Conservation (phyloP, 2,888 invertebrate species). For the Ophion ventricosus region DNA sequence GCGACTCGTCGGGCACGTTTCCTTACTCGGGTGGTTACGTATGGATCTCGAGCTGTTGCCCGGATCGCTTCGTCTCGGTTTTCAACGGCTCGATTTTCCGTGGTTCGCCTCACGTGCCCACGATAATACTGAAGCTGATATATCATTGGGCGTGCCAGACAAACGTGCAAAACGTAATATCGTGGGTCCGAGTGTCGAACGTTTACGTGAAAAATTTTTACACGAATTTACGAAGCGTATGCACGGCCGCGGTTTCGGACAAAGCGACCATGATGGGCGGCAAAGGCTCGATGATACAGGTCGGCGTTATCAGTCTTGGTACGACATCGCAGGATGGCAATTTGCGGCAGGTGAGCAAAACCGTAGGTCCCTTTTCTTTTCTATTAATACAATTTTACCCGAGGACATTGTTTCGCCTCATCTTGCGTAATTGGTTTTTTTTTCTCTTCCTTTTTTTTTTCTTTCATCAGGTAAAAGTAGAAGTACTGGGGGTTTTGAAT, state of each 20-base stretch:
- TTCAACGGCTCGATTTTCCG: slow-evolving; percentile 95
- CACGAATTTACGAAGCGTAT: slow-evolving; percentile 90
- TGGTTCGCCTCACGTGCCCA: slow-evolving; percentile 93
- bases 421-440: background rate
- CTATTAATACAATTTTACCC: background rate
- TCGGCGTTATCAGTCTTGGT: slow-evolving; percentile 94
- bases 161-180: slow-evolving; percentile 93
- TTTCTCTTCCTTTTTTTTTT: slow-evolving; percentile 24
- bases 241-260: slow-evolving; percentile 92
- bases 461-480: slow-evolving; percentile 89
- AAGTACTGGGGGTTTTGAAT: slow-evolving; percentile 93
- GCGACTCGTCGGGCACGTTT: slow-evolving; percentile 92
- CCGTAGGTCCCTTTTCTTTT: too few relatives aligned
- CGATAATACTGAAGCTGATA: slow-evolving; percentile 91
- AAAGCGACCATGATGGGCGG: slow-evolving; percentile 91
- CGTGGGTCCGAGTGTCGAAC: slow-evolving; percentile 93
- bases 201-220: slow-evolving; percentile 88
- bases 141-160: slow-evolving; percentile 97
- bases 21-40: slow-evolving; percentile 95
- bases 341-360: slow-evolving; percentile 80
- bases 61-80: slow-evolving; percentile 93
- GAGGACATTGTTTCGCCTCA: too few relatives aligned
- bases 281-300: slow-evolving; percentile 80
- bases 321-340: slow-evolving; percentile 91
- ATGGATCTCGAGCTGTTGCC: slow-evolving; percentile 95